Base-by-base conservation (phyloP, 2,888 invertebrate species). In the Gasteruption jaculator region DNA sequence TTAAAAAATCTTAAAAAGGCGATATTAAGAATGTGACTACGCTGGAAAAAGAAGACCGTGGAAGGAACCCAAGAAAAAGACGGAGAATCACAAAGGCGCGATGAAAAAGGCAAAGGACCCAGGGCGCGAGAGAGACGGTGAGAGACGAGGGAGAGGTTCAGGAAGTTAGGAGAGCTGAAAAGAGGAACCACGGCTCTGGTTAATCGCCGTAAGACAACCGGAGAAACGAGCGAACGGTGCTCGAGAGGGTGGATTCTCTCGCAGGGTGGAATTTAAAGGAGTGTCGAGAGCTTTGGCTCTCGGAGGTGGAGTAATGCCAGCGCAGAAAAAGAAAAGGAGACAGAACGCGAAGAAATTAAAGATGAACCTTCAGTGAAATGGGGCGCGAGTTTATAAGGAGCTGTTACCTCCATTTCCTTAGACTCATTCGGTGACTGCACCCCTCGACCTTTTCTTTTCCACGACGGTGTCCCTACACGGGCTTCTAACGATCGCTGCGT, bases 161-260 rank as follows among this genome's bases (percentile, higher is more conserved):
- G 47, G 37, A 49, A 40, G 45, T 12, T 24, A 24, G n/a, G 24
- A 24, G n/a, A 24, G n/a, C 7, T 43, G 33, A 41, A 39, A 43
- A 48, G 46, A 41, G 50, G 49, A 44, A 46, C 51, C 52, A 58
- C 52, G 54, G 56, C 59, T 55, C 63, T 63, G 69, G 69, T 68
- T 70, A 71, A 71, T 71, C 69, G 67, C 67, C 68, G 66, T 68
- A 66, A 70, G 69, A 70, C 70, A 70, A 70, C 65, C 63, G 58
- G 65, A 68, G 65, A 70, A 70, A 71, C 65, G 71, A 68, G 68
- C 64, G 64, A 63, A 60, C 63, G 60, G 64, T 57, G 57, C 49
- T 51, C 56, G 58, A 58, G 52, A 42, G 46, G 48, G 32, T 45
- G 42, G 45, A 45, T 36, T 29, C 38, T 38, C 44, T 49, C 41